phyloP scores from a whole-genome alignment of 2,113 vertebrate genomes.

The Symphodus melops region DNA sequence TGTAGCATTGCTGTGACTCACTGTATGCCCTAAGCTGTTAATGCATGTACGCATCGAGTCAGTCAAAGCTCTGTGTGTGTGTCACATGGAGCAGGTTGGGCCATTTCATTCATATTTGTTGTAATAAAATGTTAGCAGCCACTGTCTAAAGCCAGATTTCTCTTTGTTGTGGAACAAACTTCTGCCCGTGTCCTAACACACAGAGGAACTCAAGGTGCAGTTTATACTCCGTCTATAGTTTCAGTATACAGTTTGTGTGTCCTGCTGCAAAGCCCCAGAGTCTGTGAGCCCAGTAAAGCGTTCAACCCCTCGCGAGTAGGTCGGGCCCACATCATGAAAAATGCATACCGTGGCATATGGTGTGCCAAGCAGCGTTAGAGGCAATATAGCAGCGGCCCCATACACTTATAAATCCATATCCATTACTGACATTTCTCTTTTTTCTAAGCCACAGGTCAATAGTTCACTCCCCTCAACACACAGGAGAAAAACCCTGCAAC shows the following conservation, averaged over 20 bases:
- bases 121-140: neutral
- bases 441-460: constrained; percentile 65
- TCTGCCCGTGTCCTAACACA: neutral
- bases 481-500: constrained; percentile 51
- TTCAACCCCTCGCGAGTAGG: constrained; percentile 33
- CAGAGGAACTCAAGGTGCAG: neutral
- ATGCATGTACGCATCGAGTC: constrained; percentile 47
- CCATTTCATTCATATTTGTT: constrained; percentile 1
- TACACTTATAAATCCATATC: constrained; percentile 70
- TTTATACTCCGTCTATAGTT: constrained; percentile 7
- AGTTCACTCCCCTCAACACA: constrained; percentile 73
- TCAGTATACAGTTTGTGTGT: constrained; percentile 2
- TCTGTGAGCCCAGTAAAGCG: constrained; percentile 21
- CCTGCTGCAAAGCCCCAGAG: constrained; percentile 27
- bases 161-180: neutral
- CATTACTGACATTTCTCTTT: constrained; percentile 65
- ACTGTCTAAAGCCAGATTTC: neutral
- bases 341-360: constrained; percentile 70
- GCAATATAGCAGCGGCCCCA: constrained; percentile 28
- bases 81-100: constrained; percentile 40
- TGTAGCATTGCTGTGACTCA: constrained; percentile 48
- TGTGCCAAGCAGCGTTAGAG: constrained; percentile 59
- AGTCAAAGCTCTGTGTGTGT: constrained; percentile 42
- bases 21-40: constrained; percentile 19
- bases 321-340: constrained; percentile 57